Percentiles rank a stretch among this genome's conserved stretches.
Evolutionary conservation across 2,113 vertebrate genomes (phyloP).

Genomic region (Oenanthe melanoleuca): DNA sequence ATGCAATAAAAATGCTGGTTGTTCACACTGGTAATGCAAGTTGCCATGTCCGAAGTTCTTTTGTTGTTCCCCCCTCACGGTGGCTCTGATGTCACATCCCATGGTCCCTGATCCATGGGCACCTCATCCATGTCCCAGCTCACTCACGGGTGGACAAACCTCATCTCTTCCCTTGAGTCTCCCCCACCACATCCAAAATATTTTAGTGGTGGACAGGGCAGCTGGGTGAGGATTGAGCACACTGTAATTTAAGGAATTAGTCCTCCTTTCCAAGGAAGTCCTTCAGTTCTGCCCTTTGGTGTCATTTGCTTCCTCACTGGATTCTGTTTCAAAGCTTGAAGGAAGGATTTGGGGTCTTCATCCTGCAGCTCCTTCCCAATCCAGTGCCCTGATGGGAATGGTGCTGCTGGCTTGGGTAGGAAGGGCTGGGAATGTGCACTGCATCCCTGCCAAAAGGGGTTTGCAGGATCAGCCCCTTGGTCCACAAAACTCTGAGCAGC

Average conservation of each 20-base stretch:
- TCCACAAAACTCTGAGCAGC: background rate
- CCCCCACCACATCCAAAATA: background rate
- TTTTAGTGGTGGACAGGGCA: background rate
- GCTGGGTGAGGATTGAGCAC: background rate
- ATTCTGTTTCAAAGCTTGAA: background rate
- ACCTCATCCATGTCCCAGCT: background rate
- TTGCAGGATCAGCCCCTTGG: background rate
- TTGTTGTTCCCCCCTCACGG: background rate
- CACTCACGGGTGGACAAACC: background rate
- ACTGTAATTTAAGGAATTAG: rapidly evolving
- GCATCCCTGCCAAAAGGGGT: background rate
- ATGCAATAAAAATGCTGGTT: constrained; percentile 99
- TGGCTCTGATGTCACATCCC: background rate
- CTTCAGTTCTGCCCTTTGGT: rapidly evolving
- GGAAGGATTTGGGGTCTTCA: background rate
- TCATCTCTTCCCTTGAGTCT: background rate
- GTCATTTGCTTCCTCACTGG: background rate
- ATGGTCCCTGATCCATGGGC: rapidly evolving
- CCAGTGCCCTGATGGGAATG: background rate
- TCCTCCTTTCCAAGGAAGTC: background rate
- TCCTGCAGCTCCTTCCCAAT: background rate
- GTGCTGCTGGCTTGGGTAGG: background rate
- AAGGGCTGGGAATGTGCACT: rapidly evolving
- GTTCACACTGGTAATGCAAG: constrained; percentile 84
- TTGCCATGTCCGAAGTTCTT: constrained; percentile 76